A percentile compares a stretch with the other conserved stretches of the same genome.
phyloP scores from a whole-genome alignment of 2,113 vertebrate species.

The Trogon melanurus region DNA sequence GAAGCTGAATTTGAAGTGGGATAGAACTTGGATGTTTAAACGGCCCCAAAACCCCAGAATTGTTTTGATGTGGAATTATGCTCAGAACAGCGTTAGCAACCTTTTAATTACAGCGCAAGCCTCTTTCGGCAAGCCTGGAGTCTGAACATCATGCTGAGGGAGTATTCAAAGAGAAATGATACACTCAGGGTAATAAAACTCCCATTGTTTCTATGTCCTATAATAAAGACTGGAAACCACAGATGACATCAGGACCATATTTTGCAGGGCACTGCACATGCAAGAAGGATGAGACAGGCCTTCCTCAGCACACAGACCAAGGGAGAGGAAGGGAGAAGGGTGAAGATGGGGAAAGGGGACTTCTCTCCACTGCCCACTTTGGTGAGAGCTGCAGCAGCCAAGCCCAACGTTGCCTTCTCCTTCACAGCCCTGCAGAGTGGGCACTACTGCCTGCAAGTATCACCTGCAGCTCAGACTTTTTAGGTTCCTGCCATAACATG shows the following conservation, averaged over 20 bases:
- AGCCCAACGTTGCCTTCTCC: not conserved
- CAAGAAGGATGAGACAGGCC: not conserved
- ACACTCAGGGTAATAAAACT: slow-evolving; percentile 33
- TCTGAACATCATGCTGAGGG: slow-evolving; percentile 46
- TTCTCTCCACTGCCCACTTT: not conserved
- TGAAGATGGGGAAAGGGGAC: not conserved
- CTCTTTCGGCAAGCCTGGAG: not conserved
- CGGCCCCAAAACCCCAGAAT: not conserved
- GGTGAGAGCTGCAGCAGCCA: not conserved
- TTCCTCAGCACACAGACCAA: not conserved
- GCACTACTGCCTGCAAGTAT: not conserved
- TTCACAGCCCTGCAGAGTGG: not conserved
- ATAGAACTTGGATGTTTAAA: slow-evolving; percentile 15
- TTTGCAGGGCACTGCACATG: not conserved
- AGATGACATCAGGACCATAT: slow-evolving; percentile 25
- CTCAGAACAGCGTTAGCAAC: slow-evolving; percentile 23
- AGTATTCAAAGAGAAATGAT: slow-evolving; percentile 39
- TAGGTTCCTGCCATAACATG: not conserved
- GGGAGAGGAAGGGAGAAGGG: not conserved
- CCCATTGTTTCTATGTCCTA: slow-evolving; percentile 34
- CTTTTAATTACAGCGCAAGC: slow-evolving; percentile 18
- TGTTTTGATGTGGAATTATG: slow-evolving; percentile 53
- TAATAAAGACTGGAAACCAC: slow-evolving; percentile 30
- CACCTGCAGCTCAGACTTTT: not conserved
- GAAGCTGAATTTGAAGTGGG: slow-evolving; percentile 37